Evolutionary conservation across 2,888 invertebrate species (phyloP).

Genomic region (Pristionchus mayeri): DNA sequence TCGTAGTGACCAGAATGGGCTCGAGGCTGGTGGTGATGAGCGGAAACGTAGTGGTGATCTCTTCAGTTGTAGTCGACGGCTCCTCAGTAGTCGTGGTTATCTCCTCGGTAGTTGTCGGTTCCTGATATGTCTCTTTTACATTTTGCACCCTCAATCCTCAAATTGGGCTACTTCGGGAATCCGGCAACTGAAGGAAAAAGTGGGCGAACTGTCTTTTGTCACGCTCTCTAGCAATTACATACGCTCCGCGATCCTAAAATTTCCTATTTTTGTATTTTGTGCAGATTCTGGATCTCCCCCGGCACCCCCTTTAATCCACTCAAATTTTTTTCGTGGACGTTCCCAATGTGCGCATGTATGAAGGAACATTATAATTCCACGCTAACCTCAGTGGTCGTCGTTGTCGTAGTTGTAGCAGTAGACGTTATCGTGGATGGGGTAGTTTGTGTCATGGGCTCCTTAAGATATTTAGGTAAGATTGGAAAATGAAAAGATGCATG

Average conservation of each 20-base stretch:
- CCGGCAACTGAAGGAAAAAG: too few relatives aligned
- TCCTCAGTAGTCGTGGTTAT: slow-evolving; percentile 38
- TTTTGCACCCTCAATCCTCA: not conserved
- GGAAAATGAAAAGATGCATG: too few relatives aligned
- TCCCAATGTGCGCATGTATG: too few relatives aligned
- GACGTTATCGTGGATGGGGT: slow-evolving; percentile 32
- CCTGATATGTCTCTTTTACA: slow-evolving; percentile 1
- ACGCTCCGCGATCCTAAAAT: too few relatives aligned
- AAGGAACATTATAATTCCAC: too few relatives aligned
- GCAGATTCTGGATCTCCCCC: too few relatives aligned
- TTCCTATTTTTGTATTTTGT: too few relatives aligned
- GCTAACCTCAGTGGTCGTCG: not conserved
- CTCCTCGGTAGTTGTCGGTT: slow-evolving; percentile 53
- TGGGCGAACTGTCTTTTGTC: too few relatives aligned
- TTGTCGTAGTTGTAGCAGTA: not conserved
- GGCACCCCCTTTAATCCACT: too few relatives aligned
- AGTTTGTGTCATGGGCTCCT: slow-evolving; percentile 49
- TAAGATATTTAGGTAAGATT: not conserved
- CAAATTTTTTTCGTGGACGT: too few relatives aligned
- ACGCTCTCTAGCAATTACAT: too few relatives aligned
- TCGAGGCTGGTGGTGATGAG: slow-evolving; percentile 9
- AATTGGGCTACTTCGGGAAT: too few relatives aligned
- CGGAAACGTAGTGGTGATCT: not conserved
- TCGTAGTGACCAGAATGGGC: slow-evolving; percentile 51
- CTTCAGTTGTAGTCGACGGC: slow-evolving; percentile 20